Base-by-base conservation (phyloP, 2,113 vertebrate genomes). In the Hiodon alosoides region DNA sequence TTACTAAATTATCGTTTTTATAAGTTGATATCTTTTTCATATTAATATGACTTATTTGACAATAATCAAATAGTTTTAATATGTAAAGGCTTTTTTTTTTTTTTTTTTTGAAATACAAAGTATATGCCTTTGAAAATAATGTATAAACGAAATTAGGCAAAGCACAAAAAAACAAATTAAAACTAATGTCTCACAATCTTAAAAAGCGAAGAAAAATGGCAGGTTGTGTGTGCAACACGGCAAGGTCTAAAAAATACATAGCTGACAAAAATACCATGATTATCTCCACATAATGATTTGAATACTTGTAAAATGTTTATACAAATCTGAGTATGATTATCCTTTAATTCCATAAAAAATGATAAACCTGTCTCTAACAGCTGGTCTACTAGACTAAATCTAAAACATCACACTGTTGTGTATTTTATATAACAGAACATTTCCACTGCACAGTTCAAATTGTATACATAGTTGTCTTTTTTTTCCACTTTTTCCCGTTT, bases 391-490 rank as follows among this genome's bases (percentile, higher is more conserved):
- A 88, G 86, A 86, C 93, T 97, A 95, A 94, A 90, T 94, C 94
- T 94, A 95, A 95, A 94, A 93, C 93, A 90, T 92, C 87, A 90
- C 92, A 92, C 90, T 48, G 89, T 92, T 93, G 92, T 93, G 90
- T 92, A 90, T 93, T 93, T 90, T 89, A 92, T 98, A 93, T 89
- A 93, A 95, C 92, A 91, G 88, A 94, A 94, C 92, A 94, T 96
- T 89, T 93, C 93, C 93, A 96, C 93, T 93, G 91, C 94, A 96
- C 96, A 87, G 89, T 93, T 90, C 92, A 95, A 95, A 93, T 93
- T 93, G 90, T 93, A 93, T 94, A 96, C 93, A 92, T 93, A 88
- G 90, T 87, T 88, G 85, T 92, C 89, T 92, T 88, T 90, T 91
- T 91, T 92, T 87, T 31, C 31, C 31, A 31, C 31, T 31, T 31